Conservation (phyloP, 2,797 vertebrate genomes). For the Coranthus polyacanthus region DNA sequence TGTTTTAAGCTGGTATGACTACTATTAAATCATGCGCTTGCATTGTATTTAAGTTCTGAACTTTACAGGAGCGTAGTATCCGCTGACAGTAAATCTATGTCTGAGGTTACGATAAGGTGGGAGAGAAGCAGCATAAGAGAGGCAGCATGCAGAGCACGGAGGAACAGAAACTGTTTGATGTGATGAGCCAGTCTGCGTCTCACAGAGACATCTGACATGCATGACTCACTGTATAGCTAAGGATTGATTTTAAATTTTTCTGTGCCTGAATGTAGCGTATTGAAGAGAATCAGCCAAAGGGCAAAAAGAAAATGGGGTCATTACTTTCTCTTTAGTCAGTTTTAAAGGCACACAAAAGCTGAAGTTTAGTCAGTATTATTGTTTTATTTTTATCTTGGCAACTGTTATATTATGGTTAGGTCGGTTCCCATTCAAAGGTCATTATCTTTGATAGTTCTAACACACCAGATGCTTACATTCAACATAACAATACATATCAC, state of each 20-base stretch:
- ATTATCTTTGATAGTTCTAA: no score
- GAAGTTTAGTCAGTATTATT: no score
- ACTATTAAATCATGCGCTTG: background rate
- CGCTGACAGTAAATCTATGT: background rate
- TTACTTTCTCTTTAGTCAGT: background rate
- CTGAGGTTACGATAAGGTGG: background rate
- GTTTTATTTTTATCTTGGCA: background rate
- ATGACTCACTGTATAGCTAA: background rate
- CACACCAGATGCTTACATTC: no score
- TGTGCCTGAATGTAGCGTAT: background rate
- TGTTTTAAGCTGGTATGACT: conserved; percentile 2
- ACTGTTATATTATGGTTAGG: no score
- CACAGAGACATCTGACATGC: conserved; percentile 7
- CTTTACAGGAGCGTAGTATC: conserved; percentile 1
- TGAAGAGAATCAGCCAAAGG: background rate
- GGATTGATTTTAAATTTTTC: background rate
- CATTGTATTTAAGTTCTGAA: background rate
- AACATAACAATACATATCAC: no score
- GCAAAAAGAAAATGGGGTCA: background rate
- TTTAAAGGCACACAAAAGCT: background rate
- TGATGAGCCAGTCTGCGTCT: background rate
- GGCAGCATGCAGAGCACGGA: background rate
- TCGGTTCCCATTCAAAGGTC: no score
- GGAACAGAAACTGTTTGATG: conserved; percentile 7
- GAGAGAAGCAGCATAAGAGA: conserved; percentile 1